Evolutionary conservation across 2,888 invertebrate genomes (phyloP), one percentile per base, ranked within the genome.

Genomic region (Smittia aterrima): DNA sequence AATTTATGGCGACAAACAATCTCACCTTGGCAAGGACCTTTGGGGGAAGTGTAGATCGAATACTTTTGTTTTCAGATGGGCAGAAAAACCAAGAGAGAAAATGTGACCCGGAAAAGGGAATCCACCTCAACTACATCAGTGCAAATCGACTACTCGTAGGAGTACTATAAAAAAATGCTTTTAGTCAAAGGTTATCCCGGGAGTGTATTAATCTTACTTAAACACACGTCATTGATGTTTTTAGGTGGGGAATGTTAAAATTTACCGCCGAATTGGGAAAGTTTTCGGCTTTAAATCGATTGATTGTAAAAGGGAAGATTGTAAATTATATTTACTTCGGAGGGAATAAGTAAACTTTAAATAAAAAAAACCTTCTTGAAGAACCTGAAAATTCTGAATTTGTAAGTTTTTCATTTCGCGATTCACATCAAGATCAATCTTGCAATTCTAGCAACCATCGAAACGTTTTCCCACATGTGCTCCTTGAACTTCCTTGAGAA

Each of bases 1-100:
- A 70, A 70, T 70, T 70, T 70, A 70, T 70, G 70, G 70, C 70
- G 70, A 70, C 70, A 70, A 70, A 70, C 70, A 54, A 70, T 70
- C 70, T 54, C 27, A 41, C 70, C 41, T 32, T 32, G 32, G 4
- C n/a, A n/a, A 9, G 32, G 32, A 9, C 32, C 32, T 58, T 18
- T 18, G 58, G 58, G 22, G 58, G 18, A 58, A 58, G 18, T 20
- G 18, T 20, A 22, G 20, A 58, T 58, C 58, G 58, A 58, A 58
- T 3, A 20, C 18, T 58, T 58, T 58, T 22, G 58, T 22, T 22
- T 58, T 2, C n/a, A 11, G n/a, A 11, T 22, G 13, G 7, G 47
- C 3, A 9, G 47, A 3, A 7, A 13, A 16, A 13, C 11, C n/a
- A n/a, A 47, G 47, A n/a, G 22, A 41, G 16, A 25, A 16, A 54